Conservation (phyloP, 2,113 vertebrate genomes). For the Ginglymostoma cirratum region DNA sequence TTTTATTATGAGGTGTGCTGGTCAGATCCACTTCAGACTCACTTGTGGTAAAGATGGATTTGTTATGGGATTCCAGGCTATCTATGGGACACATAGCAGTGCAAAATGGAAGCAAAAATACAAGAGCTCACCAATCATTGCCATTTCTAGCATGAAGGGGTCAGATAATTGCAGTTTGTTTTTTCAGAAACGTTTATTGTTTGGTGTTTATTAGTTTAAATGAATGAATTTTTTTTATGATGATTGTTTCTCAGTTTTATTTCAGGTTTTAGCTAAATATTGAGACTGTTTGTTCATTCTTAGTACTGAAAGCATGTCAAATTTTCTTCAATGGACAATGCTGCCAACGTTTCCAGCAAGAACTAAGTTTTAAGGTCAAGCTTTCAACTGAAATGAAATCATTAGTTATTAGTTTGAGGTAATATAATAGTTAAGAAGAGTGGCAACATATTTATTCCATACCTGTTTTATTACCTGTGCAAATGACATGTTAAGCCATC, state of each 20-base stretch:
- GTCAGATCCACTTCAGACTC: background rate
- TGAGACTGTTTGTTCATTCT: background rate
- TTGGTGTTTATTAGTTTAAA: background rate
- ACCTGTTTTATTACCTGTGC: background rate
- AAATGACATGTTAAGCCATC: background rate
- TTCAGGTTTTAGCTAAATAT: background rate
- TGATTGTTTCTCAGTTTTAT: background rate
- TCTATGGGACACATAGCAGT: background rate
- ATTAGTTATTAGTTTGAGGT: background rate
- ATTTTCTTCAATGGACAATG: conserved; percentile 42
- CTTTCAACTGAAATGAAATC: background rate
- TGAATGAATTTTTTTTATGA: background rate
- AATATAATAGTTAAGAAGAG: background rate
- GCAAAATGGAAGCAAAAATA: background rate
- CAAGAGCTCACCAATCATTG: background rate
- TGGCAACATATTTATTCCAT: background rate
- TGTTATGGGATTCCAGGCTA: background rate
- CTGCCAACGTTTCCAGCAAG: conserved; percentile 41
- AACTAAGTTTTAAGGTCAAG: conserved; percentile 17
- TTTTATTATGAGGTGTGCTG: background rate
- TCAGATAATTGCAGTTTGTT: background rate
- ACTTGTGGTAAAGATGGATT: background rate
- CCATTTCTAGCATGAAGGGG: background rate
- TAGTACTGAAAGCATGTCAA: conserved; percentile 27
- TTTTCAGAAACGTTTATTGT: background rate